Percentiles rank a stretch among this genome's conserved stretches.
Evolutionary conservation across 2,113 vertebrate genomes (phyloP).

Genomic region (Crotalus viridis): DNA sequence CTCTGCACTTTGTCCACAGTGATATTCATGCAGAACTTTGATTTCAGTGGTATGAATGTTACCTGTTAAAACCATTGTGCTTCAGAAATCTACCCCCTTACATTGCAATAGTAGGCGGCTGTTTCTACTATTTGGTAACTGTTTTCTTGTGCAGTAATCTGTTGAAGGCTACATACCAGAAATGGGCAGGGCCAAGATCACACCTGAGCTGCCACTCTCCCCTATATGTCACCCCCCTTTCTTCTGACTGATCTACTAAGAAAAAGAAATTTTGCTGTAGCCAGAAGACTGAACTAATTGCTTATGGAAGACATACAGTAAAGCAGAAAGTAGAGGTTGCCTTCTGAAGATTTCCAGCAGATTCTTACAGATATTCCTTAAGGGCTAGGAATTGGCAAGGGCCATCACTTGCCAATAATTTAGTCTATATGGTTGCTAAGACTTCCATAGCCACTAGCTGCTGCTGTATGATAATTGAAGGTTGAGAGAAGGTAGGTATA

Average conservation of each 20-base stretch:
- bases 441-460: neutral
- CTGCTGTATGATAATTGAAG: neutral
- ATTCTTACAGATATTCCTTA: neutral
- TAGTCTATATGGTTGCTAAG: neutral
- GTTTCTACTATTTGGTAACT: neutral
- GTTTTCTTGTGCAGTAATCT: neutral
- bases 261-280: neutral
- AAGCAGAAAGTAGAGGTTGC: neutral
- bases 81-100: neutral
- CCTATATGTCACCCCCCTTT: neutral
- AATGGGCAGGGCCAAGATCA: neutral
- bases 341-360: neutral
- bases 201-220: neutral
- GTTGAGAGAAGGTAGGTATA: neutral
- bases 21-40: neutral
- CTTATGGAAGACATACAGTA: neutral
- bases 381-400: neutral
- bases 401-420: neutral
- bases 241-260: neutral
- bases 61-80: neutral
- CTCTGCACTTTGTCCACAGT: neutral
- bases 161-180: neutral
- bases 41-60: neutral
- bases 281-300: neutral
- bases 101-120: neutral